Base-by-base conservation (phyloP, 2,888 invertebrate species). In the Lepas anatifera region DNA sequence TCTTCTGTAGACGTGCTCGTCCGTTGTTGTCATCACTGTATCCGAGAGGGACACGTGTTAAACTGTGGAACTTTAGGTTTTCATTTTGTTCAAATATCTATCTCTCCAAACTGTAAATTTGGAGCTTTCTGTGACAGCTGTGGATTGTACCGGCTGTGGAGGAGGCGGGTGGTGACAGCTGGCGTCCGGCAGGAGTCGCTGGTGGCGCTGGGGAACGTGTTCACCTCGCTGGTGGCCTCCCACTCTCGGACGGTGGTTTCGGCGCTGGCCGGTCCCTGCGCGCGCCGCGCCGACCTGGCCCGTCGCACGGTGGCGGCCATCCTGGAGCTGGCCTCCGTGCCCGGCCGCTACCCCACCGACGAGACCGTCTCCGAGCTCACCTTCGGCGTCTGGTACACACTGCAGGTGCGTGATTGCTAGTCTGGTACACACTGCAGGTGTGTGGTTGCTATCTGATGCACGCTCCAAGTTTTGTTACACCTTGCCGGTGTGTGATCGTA, bases 321-420 rank as follows among this genome's bases (percentile, higher is more conserved):
- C 25, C 39, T 66, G 13, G 39, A 66, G n/a, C 39, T 66, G 66
- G 41, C 66, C 39, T 66, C 66, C 13, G 41, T 41, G n/a, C 66
- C 66, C 0, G 66, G 66, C 66, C 66, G 66, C 13, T 66, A 66
- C 27, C 66, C 66, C 13, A 66, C 39, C 39, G 66, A 66, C 27
- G 66, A 66, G 66, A 66, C 66, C 66, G 66, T 66, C 39, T 66
- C 66, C 16, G 66, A 66, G 41, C 39, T 66, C 2, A 66, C 66
- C 8, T 66, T 66, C 39, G 66, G 66, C 37, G 66, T 66, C 25
- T 66, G 66, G 66, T 66, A 66, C 66, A 66, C 66, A 7, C 66
- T 66, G 39, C 66, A 66, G 66, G 66, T 66, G 25, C 4, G 66
- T 25, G 1, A 3, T 4, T 13, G 58, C 4, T 10, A 7, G 35